phyloP scores from a whole-genome alignment of 2,113 vertebrate species.

The Callocephalon fimbriatum region DNA sequence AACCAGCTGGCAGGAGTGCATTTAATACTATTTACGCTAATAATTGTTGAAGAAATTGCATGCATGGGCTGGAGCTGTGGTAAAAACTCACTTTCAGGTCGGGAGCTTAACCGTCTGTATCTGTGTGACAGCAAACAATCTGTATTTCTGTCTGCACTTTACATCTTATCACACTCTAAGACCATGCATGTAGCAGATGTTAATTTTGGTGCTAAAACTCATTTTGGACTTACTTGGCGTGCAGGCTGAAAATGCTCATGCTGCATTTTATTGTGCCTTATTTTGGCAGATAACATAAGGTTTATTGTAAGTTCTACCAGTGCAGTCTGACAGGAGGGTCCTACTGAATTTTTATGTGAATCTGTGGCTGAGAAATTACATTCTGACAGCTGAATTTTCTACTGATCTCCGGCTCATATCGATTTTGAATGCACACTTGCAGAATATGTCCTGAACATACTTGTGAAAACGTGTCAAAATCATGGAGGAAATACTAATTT shows the following conservation, averaged over 20 bases:
- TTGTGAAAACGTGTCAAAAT: slow-evolving; percentile 1
- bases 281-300: not conserved
- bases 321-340: not conserved
- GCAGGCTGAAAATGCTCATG: not conserved
- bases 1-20: slow-evolving; percentile 13
- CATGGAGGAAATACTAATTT: not conserved
- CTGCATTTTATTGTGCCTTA: not conserved
- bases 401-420: not conserved
- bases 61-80: slow-evolving; percentile 13
- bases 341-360: not conserved
- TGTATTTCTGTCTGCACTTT: slow-evolving; percentile 10
- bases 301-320: not conserved
- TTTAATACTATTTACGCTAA: slow-evolving; percentile 42
- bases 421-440: not conserved
- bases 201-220: not conserved
- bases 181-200: slow-evolving; percentile 20
- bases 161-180: not conserved
- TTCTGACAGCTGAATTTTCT: slow-evolving; percentile 10
- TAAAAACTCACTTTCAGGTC: slow-evolving; percentile 56
- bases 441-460: not conserved
- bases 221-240: not conserved
- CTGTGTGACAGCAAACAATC: slow-evolving; percentile 5
- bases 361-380: not conserved
- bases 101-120: not conserved
- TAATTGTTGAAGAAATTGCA: slow-evolving; percentile 40